Percentiles rank a stretch among this genome's conserved stretches.
Evolutionary conservation across 35 echinoderm and acorn worm genomes (phyloP).

Genomic region (Anneissia japonica): DNA sequence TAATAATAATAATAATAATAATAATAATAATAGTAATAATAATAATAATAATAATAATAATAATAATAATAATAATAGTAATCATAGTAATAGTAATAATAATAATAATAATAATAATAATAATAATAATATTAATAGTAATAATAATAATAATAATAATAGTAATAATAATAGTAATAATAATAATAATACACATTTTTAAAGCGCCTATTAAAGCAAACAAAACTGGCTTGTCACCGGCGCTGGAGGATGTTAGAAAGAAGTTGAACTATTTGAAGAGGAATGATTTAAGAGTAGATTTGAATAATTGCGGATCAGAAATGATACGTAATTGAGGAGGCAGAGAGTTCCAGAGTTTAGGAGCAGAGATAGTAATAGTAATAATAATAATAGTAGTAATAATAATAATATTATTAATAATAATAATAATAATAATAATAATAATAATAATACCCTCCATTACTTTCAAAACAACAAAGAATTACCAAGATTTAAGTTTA

Average conservation of each 20-base stretch:
- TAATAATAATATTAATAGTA: not conserved
- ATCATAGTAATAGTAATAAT: not conserved
- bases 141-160: constrained; percentile 3
- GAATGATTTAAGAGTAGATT: not conserved
- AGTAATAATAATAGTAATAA: not conserved
- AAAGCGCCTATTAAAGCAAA: not conserved
- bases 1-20: constrained; percentile 3
- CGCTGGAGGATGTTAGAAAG: no score
- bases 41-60: constrained; percentile 3
- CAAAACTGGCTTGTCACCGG: not conserved
- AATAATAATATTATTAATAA: not conserved
- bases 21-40: not conserved
- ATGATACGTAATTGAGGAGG: not conserved
- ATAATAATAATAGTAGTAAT: not conserved
- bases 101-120: constrained; percentile 3
- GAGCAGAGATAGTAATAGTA: not conserved
- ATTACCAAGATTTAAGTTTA: not conserved
- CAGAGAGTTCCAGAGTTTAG: not conserved
- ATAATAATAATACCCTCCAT: not conserved
- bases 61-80: constrained; percentile 1
- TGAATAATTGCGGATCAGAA: not conserved
- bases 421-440: constrained; percentile 3
- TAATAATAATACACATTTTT: not conserved
- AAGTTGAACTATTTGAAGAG: not conserved
- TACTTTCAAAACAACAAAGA: not conserved